A percentile compares a stretch with the other conserved stretches of the same genome.
Evolutionary conservation across 1,140 invertebrate species (phyloP).

Genomic region (Plodia interpunctella): DNA sequence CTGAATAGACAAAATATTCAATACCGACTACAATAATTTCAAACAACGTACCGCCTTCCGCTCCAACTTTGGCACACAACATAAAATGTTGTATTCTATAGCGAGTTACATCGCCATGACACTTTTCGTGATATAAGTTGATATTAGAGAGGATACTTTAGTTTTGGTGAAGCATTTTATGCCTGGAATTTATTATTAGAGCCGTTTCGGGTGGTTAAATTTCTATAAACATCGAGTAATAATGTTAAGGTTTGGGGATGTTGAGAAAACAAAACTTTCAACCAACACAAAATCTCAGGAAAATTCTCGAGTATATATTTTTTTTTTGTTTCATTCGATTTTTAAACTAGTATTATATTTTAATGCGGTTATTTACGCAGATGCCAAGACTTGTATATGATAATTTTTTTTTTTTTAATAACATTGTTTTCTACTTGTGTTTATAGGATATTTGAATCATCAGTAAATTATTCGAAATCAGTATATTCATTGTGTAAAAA

Average conservation of each 20-base stretch:
- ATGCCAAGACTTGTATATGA: no score
- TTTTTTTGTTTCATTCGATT: no score
- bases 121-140: slow-evolving; percentile 32
- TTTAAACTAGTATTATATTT: no score
- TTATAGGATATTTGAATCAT: no score
- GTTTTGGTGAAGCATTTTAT: slow-evolving; percentile 1
- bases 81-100: slow-evolving; percentile 22
- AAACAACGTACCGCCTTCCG: slow-evolving; percentile 6
- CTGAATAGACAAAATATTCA: background rate
- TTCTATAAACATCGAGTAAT: background rate
- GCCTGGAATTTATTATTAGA: slow-evolving; percentile 1
- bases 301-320: no score
- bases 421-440: no score
- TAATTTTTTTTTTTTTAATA: no score
- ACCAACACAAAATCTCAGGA: no score
- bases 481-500: no score
- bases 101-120: slow-evolving; percentile 22
- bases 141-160: slow-evolving; percentile 18
- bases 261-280: no score
- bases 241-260: background rate
- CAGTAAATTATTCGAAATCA: no score
- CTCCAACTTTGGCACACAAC: slow-evolving; percentile 10
- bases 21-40: background rate
- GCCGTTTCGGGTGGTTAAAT: background rate
- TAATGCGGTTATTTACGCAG: no score